Evolutionary conservation across 2,797 vertebrate genomes (phyloP).

Genomic region (Oreochromis mossambicus): DNA sequence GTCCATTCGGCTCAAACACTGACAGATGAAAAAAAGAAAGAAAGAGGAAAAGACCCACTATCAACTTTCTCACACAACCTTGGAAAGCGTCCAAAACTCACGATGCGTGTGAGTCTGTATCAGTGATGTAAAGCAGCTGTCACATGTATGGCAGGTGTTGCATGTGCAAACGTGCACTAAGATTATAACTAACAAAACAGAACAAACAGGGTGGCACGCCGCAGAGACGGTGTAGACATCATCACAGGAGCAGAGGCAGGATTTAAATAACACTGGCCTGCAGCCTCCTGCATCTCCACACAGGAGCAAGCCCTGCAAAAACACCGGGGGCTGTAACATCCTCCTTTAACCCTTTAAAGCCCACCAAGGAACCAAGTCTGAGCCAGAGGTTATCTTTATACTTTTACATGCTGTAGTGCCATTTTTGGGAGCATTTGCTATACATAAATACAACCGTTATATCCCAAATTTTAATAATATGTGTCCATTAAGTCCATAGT

Average conservation of each 20-base stretch:
- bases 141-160: not conserved
- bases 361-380: too few species aligned
- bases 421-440: too few species aligned
- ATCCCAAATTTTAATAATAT: too few species aligned
- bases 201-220: accelerated
- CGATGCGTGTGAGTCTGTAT: not conserved
- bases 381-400: too few species aligned
- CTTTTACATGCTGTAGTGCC: too few species aligned
- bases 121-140: accelerated
- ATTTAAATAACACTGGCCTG: accelerated
- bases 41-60: not conserved
- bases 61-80: not conserved
- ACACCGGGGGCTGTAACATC: too few species aligned
- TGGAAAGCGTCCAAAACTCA: not conserved
- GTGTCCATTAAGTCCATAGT: too few species aligned
- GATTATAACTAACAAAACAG: not conserved
- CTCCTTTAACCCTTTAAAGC: too few species aligned
- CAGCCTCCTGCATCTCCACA: not conserved
- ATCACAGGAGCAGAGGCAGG: not conserved
- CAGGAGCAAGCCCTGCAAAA: too few species aligned
- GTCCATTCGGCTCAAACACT: not conserved
- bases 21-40: not conserved
- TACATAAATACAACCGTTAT: too few species aligned
- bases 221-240: accelerated
- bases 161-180: not conserved